Conservation (phyloP, 2,113 vertebrate genomes). For the Mormyrus iriodes region DNA sequence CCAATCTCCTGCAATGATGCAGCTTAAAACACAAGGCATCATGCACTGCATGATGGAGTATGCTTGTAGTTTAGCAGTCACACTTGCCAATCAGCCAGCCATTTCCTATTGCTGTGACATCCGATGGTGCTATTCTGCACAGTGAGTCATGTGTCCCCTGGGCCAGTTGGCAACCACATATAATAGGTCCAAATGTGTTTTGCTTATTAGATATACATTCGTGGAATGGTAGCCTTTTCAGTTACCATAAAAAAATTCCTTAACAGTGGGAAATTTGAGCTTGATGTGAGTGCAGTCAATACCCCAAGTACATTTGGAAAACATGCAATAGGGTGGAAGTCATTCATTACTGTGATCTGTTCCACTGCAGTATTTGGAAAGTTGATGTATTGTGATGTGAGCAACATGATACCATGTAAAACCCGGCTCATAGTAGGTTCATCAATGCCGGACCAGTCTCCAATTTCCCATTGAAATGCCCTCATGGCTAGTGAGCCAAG, state of each 20-base stretch:
- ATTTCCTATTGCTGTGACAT: background rate
- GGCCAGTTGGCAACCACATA: background rate
- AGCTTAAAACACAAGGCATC: background rate
- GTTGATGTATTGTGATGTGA: background rate
- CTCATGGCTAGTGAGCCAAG: background rate
- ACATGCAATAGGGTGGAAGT: background rate
- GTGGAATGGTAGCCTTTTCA: background rate
- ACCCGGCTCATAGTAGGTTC: background rate
- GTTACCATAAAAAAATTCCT: background rate
- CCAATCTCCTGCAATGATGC: background rate
- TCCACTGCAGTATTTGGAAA: background rate
- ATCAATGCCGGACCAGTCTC: background rate
- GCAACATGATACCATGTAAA: background rate
- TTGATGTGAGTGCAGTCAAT: background rate
- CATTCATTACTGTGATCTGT: background rate
- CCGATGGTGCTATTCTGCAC: background rate
- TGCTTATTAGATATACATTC: background rate
- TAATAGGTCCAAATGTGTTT: background rate
- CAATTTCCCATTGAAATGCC: background rate
- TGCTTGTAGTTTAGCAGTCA: background rate
- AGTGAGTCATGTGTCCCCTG: background rate
- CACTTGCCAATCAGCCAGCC: background rate
- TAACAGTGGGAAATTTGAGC: background rate
- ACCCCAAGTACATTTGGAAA: background rate
- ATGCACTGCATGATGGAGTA: background rate